Evolutionary conservation across 2,113 vertebrate species (phyloP), one percentile per base, ranked within the genome.

Genomic region (Syngnathus scovelli): DNA sequence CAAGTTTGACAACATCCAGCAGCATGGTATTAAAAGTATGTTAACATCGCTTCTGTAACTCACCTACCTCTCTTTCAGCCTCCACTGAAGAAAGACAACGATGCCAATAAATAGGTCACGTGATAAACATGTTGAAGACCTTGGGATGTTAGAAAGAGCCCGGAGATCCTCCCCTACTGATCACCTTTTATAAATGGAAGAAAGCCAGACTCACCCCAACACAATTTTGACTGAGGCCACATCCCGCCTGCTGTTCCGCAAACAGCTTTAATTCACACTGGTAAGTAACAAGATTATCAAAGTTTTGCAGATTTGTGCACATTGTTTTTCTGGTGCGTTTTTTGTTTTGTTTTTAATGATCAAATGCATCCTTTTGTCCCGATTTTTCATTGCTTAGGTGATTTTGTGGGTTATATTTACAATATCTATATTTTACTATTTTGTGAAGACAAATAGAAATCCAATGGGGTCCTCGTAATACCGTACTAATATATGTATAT

Each of bases 131-230:
- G 5, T 15, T 43, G 51, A n/a, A 0, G 44, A 51, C 48, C 7
- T 7, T 18, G 5, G n/a, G 49, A 52, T 52, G 49, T 11, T 52
- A 9, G n/a, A 52, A 71, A 84, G 59, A 44, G 56, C 51, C 51
- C 61, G 27, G 54, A 74, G 83, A 82, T 70, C 87, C 86, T 87
- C 82, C 86, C 84, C 66, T 75, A 5, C 27, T 19, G 60, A 55
- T 81, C 69, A 69, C 39, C 66, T 55, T 72, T 68, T 82, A 88
- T 88, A 89, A 86, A 86, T 66, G 37, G 54, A 58, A 33, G 59
- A 27, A n/a, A 43, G 7, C 37, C 52, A 61, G 15, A 6, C 33
- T 12, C 19, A 27, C 3, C 12, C n/a, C 33, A 37, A 36, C 43
- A 18, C 39, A 58, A 13, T 27, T 58, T 58, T 36, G 55, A 16